Base-by-base conservation (phyloP, 2,888 invertebrate genomes). In the Dinocampus coccinellae region DNA sequence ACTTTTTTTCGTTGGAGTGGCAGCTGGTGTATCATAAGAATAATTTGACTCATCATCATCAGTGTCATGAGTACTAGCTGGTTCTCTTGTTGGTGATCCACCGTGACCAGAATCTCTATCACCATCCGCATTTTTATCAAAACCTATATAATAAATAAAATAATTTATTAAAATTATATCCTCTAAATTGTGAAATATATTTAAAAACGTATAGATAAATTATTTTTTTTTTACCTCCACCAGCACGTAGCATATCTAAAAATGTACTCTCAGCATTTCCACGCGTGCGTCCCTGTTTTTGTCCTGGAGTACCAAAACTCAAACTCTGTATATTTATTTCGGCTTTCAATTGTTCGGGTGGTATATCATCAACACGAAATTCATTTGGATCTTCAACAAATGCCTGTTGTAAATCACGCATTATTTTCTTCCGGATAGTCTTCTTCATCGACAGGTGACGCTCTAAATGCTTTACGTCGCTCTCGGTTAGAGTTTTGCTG, bases 361-460 rank as follows among this genome's bases (percentile, higher is more conserved):
- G 91, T 82, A 91, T 91, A 82, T 92, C 92, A 81, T 92, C 92
- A 79, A 92, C 91, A 83, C 91, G 91, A 87, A 92, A 92, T 88
- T 92, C 92, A 86, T 92, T 92, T 77, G 92, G 92, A 85, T 92
- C 92, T 83, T 92, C 92, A 79, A 92, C 92, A 85, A 92, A 92
- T 55, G 92, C 92, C 85, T 94, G 94, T 83, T 94, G 92, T 79
- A 95, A 89, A 86, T 94, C 94, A 36, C 95, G 90, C 94, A 94
- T 95, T 84, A 95, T 94, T 88, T 94, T 94, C 89, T 94, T 94
- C 79, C 94, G 89, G 78, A 95, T 94, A 20, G 94, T 95, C 85
- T 95, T 95, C 89, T 95, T 95, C 95, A 95, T 95, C 84, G 94
- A 94, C 81, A 95, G 90, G 87, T 95, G 94, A 79, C 94, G 89